Evolutionary conservation across 92 coral and sea anemone genomes (phyloP).

Genomic region (Meandrina meandrites): DNA sequence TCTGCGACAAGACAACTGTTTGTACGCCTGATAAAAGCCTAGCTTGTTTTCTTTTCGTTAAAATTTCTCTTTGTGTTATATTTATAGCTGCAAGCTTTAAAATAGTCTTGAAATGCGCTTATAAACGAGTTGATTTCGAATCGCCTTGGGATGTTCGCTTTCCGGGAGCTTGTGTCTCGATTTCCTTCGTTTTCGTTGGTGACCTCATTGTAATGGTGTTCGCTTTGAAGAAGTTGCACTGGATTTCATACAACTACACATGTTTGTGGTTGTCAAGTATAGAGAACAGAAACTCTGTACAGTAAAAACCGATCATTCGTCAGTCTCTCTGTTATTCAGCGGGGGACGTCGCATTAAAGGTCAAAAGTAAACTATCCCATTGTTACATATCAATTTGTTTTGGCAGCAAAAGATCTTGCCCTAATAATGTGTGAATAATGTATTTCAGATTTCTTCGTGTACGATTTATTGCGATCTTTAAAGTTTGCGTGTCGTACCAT

Average conservation of each 20-base stretch:
- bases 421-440: too few relatives aligned
- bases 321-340: conserved; percentile 12
- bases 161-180: background rate
- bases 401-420: background rate
- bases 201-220: background rate
- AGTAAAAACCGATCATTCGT: conserved; percentile 13
- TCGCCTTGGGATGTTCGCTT: background rate
- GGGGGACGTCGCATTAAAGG: conserved; percentile 2
- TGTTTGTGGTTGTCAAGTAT: background rate
- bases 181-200: background rate
- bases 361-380: background rate
- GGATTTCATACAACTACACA: background rate
- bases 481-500: too few relatives aligned
- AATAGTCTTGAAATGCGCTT: background rate
- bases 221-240: background rate
- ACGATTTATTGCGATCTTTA: too few relatives aligned
- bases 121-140: background rate
- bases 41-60: conserved; percentile 20
- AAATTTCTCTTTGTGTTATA: conserved; percentile 7
- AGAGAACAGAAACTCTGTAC: conserved; percentile 3
- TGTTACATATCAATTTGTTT: conserved; percentile 2
- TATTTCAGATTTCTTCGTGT: too few relatives aligned
- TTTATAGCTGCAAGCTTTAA: background rate
- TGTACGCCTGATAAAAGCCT: background rate
- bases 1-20: background rate